Evolutionary conservation across 2,888 invertebrate genomes (phyloP), one percentile per base, ranked within the genome.

Genomic region (Dasypolia templi): DNA sequence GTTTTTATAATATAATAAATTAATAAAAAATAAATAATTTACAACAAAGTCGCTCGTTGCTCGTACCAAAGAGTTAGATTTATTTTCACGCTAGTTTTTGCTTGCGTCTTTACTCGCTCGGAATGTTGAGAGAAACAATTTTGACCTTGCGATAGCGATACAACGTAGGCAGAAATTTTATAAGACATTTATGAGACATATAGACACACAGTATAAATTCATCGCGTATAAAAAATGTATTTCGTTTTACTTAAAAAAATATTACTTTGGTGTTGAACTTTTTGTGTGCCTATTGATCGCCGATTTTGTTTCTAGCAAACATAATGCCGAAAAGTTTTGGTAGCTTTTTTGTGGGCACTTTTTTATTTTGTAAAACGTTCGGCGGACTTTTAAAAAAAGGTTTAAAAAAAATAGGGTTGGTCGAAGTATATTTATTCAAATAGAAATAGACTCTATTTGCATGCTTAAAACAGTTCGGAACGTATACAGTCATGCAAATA

Each of bases 51-150:
- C 79, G 84, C 86, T 82, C 79, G 39, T 80, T 63, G 76, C 87
- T 89, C 88, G 81, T 59, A 77, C 87, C 88, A 73, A 66, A 49
- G 67, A 59, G 49, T 73, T 78, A 88, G 86, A 89, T 91, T 92
- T 92, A 93, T 93, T 87, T 88, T 86, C 84, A 79, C 82, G 84
- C 90, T 92, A 91, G 91, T 92, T 92, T 93, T 92, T 92, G 89
- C 89, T 92, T 90, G 87, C 88, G 89, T 90, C 91, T 93, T 91
- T 90, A 91, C 90, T 90, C 89, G 86, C 81, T 89, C 81, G 82
- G 91, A 93, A 93, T 93, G 92, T 89, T 89, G 89, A 92, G 87
- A 90, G 88, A 91, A 89, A 89, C 89, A 91, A 90, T 91, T 90
- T 90, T 90, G 91, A 92, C 89, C 90, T 91, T 86, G 79, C 82